Conservation (phyloP, 2,113 vertebrate genomes). For the Gambusia holbrooki region DNA sequence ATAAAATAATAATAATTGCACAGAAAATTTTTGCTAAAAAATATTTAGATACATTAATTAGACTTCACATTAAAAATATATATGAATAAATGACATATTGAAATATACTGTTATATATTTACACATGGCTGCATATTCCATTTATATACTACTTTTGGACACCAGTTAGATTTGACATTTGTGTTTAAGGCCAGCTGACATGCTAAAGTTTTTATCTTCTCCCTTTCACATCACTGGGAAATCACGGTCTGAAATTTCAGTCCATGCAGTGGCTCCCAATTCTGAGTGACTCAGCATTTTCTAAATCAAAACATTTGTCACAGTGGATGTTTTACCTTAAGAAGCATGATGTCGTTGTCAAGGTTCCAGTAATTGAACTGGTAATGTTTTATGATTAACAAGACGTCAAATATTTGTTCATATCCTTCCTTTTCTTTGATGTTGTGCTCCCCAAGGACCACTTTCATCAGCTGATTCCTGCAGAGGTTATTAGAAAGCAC, state of each 20-base stretch:
- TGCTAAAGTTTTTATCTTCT: background rate
- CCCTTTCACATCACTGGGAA: background rate
- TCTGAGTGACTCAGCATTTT: background rate
- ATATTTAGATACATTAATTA: too few species aligned
- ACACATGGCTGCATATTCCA: background rate
- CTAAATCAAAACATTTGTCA: background rate
- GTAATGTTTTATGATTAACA: constrained; percentile 52
- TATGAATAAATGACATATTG: background rate
- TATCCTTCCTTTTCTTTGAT: constrained; percentile 44
- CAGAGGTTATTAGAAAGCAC: background rate
- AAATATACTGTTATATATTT: background rate
- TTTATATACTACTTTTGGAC: too few species aligned
- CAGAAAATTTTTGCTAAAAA: too few species aligned
- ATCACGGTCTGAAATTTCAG: background rate
- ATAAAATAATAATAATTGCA: too few species aligned
- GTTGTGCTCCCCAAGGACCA: constrained; percentile 74
- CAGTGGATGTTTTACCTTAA: constrained; percentile 68
- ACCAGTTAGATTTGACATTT: too few species aligned
- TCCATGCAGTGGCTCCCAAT: background rate
- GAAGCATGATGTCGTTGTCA: constrained; percentile 81
- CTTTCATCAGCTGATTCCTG: constrained; percentile 67
- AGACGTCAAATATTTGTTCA: constrained; percentile 75
- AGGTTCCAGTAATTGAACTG: constrained; percentile 67
- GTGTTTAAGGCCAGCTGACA: background rate
- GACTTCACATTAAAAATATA: too few species aligned